Evolutionary conservation across 2,888 invertebrate genomes (phyloP), one percentile per base, ranked within the genome.

Genomic region (Steinernema scapterisci): DNA sequence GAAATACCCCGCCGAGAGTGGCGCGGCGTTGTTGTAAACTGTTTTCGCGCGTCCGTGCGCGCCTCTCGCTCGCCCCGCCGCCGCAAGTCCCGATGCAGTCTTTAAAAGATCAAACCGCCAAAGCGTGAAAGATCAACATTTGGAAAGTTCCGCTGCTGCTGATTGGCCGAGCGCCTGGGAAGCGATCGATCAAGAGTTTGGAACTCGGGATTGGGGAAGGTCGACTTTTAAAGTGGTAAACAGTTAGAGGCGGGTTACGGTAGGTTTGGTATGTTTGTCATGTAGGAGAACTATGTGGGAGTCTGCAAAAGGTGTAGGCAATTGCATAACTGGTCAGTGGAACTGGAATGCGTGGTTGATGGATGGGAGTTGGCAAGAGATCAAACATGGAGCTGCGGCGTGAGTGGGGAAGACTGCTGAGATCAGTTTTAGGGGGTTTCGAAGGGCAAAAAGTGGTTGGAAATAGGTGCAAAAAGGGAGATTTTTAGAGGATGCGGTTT

Each of bases 71-170:
- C n/a, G 48, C 16, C 48, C 5, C 19, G 7, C 19, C n/a, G n/a
- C 5, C 13, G 48, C 38, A 38, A 9, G 38, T 9, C 3, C 5
- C 38, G 38, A 3, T 3, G 5, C 48, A 31, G 11, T 63, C 63
- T 63, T 63, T 63, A 25, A 63, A 63, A 63, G 63, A 63, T 63
- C 63, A 63, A 63, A 63, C 63, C 63, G 21, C 63, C 63, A 19
- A 48, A 38, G 38, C 38, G 38, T 38, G 38, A 38, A 38, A 48
- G 48, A 48, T 13, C 48, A 19, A 48, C 16, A 5, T n/a, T 38
- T 25, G 63, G 31, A 19, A 6, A 27, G 63, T 63, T 63, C 63
- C 63, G 63, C 63, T 38, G 5, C 63, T 31, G 63, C 63, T 38
- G 5, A 38, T 38, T 21, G 54, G 16, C 7, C 31, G 38, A 16